Conservation (phyloP, 2,797 vertebrate genomes). For the Acrossocheilus wenchowensis region DNA sequence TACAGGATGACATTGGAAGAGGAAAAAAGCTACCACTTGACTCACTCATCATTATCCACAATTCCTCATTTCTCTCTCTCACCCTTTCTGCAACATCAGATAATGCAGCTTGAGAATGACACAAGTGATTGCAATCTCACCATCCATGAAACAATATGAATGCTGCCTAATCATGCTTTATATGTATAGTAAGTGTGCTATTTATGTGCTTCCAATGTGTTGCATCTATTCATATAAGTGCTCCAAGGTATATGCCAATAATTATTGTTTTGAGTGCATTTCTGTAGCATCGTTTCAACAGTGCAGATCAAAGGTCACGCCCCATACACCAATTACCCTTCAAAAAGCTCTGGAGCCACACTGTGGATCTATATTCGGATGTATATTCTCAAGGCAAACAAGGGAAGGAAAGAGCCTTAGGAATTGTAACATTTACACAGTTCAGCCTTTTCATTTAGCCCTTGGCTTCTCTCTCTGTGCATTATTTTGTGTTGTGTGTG, state of each 20-base stretch:
- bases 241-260: neutral
- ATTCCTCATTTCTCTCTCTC: constrained; percentile 2
- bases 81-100: constrained; percentile 4
- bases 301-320: constrained; percentile 20
- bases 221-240: constrained; percentile 17
- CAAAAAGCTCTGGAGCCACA: neutral
- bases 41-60: constrained; percentile 23
- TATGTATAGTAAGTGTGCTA: constrained; percentile 7
- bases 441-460: neutral
- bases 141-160: constrained; percentile 19
- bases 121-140: constrained; percentile 36
- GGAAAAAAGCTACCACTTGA: neutral
- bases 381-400: neutral
- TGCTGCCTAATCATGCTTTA: constrained; percentile 17
- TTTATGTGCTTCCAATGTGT: neutral
- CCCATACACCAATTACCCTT: constrained; percentile 14
- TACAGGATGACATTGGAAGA: neutral
- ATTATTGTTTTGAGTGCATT: constrained; percentile 30
- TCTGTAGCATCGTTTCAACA: neutral
- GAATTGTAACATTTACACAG: neutral
- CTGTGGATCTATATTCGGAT: neutral
- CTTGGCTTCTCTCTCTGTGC: neutral
- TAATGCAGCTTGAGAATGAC: constrained; percentile 19
- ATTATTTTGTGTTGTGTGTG: neutral
- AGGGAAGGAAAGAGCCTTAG: neutral